Conservation (phyloP, 2,888 invertebrate genomes). For the Formica aserva region DNA sequence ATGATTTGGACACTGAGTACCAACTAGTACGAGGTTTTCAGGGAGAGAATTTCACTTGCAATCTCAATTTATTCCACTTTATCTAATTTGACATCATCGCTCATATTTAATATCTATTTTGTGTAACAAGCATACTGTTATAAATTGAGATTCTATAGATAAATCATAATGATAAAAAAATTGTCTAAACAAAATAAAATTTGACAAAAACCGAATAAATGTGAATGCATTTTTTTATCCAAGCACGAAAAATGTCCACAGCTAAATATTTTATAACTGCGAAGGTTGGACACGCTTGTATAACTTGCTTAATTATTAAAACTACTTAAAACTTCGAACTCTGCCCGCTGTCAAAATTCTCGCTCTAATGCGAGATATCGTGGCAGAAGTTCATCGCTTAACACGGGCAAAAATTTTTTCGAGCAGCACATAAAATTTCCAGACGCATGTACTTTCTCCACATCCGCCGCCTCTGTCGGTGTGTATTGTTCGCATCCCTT, state of each 20-base stretch:
- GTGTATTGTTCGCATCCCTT: slow-evolving; percentile 35
- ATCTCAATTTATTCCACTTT: not conserved
- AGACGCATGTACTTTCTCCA: not conserved
- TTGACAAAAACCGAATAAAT: not conserved
- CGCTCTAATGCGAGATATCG: slow-evolving; percentile 1
- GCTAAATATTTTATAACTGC: not conserved
- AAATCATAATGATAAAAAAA: not conserved
- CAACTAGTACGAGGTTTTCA: not conserved
- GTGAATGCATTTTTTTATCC: not conserved
- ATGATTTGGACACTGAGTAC: not conserved
- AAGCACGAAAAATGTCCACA: not conserved
- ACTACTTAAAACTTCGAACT: slow-evolving; percentile 27
- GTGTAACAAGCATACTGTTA: not conserved
- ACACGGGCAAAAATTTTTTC: slow-evolving; percentile 22
- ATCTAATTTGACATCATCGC: not conserved
- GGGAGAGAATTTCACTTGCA: not conserved
- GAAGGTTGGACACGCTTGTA: not conserved
- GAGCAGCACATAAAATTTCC: slow-evolving; percentile 3
- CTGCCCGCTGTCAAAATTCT: not conserved
- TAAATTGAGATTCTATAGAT: not conserved
- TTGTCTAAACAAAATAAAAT: not conserved
- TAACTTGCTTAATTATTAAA: slow-evolving; percentile 20
- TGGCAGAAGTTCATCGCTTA: slow-evolving; percentile 6
- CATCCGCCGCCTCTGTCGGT: not conserved
- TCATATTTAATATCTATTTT: not conserved